Conservation (phyloP, 2,113 vertebrate species). For the Rutilus rutilus region DNA sequence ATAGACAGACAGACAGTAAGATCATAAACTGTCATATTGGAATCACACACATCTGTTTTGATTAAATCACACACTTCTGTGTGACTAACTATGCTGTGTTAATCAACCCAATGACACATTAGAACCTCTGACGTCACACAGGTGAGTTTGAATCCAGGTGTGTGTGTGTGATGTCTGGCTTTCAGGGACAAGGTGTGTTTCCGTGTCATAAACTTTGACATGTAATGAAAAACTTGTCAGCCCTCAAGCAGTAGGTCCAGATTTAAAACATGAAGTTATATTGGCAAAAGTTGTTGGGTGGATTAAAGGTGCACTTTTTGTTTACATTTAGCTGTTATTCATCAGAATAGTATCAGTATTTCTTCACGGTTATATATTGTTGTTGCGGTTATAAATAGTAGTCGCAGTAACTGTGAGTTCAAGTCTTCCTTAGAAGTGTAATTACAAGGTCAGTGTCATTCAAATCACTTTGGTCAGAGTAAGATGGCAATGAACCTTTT, state of each 20-base stretch:
- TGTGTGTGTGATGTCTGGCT: neutral
- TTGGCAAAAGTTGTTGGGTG: neutral
- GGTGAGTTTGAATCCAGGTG: slow-evolving; percentile 27
- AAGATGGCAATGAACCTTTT: neutral
- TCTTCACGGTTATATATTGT: neutral
- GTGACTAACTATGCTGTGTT: neutral
- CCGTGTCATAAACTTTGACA: neutral
- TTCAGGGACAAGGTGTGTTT: neutral
- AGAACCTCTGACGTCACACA: slow-evolving; percentile 15
- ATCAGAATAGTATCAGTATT: neutral
- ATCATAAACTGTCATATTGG: slow-evolving; percentile 9
- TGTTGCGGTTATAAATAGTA: neutral
- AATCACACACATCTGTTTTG: slow-evolving; percentile 15
- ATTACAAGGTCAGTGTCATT: neutral
- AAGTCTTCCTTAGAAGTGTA: neutral
- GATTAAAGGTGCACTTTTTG: neutral
- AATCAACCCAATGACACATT: slow-evolving; percentile 17
- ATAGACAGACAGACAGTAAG: neutral
- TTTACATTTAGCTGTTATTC: neutral
- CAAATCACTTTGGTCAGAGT: neutral
- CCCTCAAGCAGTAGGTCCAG: neutral
- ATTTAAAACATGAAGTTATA: neutral
- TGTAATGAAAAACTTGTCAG: neutral
- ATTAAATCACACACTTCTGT: neutral
- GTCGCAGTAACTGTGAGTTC: neutral